These are phyloP conservation scores for Pissodes strobi DNA, from an alignment of 1,140 invertebrate genomes.

Conservation along the genomic window DNA sequence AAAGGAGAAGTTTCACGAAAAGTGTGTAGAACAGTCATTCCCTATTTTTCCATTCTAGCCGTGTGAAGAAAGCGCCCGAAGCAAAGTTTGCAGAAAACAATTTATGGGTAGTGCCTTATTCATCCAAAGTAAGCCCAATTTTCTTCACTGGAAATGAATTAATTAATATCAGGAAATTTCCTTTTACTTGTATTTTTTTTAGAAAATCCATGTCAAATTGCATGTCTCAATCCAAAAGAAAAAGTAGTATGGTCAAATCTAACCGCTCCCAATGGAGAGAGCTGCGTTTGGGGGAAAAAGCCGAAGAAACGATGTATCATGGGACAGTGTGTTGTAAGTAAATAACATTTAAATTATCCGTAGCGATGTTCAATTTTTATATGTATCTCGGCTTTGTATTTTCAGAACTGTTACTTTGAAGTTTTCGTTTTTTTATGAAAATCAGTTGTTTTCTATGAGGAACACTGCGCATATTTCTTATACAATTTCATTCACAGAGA, in stretches of 20 bases:
- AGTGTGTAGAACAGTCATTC: too few relatives aligned
- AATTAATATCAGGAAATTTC: neutral
- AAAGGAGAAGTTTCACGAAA: too few relatives aligned
- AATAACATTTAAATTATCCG: neutral
- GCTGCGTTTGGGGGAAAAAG: neutral
- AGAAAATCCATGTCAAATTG: slow-evolving; percentile 6
- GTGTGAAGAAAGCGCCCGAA: neutral
- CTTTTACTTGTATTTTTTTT: neutral
- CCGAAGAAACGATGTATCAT: slow-evolving; percentile 1
- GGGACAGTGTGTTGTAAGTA: slow-evolving; percentile 7
- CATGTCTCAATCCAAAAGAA: neutral
- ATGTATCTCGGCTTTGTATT: too few relatives aligned
- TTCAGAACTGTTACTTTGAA: too few relatives aligned
- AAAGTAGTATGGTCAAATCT: slow-evolving; percentile 5
- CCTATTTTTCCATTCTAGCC: neutral
- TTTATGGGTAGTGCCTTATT: neutral
- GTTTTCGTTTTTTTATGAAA: too few relatives aligned
- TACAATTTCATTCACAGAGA: too few relatives aligned
- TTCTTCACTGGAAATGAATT: neutral
- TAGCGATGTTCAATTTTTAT: too few relatives aligned
- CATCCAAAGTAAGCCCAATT: neutral
- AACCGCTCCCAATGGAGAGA: slow-evolving; percentile 5
- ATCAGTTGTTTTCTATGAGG: too few relatives aligned
- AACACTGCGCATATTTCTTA: too few relatives aligned
- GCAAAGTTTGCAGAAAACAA: neutral